Conservation (phyloP, 2,797 vertebrate species). For the Percopsis omiscomaycus region DNA sequence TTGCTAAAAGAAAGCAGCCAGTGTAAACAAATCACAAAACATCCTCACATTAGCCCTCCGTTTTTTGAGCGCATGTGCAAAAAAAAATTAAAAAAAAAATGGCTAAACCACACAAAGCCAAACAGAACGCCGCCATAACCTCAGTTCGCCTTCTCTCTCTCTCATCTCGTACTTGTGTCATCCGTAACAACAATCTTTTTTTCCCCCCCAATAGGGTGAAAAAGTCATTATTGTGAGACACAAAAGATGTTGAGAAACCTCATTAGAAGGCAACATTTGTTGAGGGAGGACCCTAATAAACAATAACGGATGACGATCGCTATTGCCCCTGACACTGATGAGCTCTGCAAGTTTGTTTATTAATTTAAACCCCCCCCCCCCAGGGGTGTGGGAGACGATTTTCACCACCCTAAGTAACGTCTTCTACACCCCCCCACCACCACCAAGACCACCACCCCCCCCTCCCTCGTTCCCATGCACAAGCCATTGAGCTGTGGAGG, state of each 20-base stretch:
- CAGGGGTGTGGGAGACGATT: constrained; percentile 17
- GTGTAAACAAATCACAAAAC: constrained; percentile 73
- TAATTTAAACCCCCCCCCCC: constrained; percentile 87
- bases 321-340: constrained; percentile 99
- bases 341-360: constrained; percentile 99
- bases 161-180: constrained; percentile 76
- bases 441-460: constrained; percentile 18
- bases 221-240: constrained; percentile 93
- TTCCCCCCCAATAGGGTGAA: constrained; percentile 74
- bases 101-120: constrained; percentile 59
- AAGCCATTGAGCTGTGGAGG: constrained; percentile 95
- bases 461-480: constrained; percentile 69
- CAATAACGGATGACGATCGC: constrained; percentile 97
- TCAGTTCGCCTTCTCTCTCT: constrained; percentile 48
- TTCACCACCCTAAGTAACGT: constrained; percentile 52
- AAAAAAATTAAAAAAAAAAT: constrained; percentile 54
- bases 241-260: constrained; percentile 88
- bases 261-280: constrained; percentile 99
- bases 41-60: constrained; percentile 42
- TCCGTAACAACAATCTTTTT: constrained; percentile 73
- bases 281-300: constrained; percentile 98
- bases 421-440: constrained; percentile 27
- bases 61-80: constrained; percentile 60
- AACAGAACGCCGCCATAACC: constrained; percentile 55
- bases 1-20: constrained; percentile 70